phyloP scores from a whole-genome alignment of 1,140 invertebrate genomes.

The Drosophila guanche region DNA sequence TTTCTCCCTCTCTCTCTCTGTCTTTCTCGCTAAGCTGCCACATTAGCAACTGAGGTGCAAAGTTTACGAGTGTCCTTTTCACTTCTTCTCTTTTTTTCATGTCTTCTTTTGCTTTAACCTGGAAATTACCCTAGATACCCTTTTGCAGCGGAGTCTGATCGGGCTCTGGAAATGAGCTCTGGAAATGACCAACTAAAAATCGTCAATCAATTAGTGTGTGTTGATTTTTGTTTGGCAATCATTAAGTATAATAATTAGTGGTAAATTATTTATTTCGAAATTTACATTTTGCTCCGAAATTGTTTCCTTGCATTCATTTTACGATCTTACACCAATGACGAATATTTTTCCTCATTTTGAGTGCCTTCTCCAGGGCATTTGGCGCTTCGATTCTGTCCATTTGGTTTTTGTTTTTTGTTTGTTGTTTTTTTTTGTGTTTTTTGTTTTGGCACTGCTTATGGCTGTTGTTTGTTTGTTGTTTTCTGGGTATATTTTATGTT shows the following conservation, averaged over 20 bases:
- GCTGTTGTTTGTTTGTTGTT: slow-evolving; percentile 15
- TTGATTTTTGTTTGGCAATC: no score
- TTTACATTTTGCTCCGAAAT: no score
- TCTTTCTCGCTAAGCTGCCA: slow-evolving; percentile 60
- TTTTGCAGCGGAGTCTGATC: no score
- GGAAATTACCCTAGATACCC: no score
- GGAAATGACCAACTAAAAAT: no score
- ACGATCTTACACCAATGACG: not conserved
- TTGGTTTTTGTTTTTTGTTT: not conserved
- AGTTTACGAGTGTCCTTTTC: slow-evolving; percentile 76
- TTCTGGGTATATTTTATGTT: slow-evolving; percentile 19
- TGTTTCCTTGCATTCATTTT: not conserved
- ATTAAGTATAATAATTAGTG: no score
- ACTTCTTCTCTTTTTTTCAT: slow-evolving; percentile 17
- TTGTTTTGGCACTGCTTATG: slow-evolving; percentile 22
- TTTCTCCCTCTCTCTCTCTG: not conserved
- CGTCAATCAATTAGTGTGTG: no score
- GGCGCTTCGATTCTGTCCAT: no score
- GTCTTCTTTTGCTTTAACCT: not conserved
- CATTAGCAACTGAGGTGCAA: slow-evolving; percentile 79
- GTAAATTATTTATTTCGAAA: no score
- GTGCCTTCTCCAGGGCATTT: not conserved
- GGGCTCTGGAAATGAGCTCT: no score
- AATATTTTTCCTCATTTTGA: not conserved
- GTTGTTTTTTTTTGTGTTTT: not conserved